phyloP scores from a whole-genome alignment of 2,888 invertebrate genomes.

The Temnothorax ravouxi region DNA sequence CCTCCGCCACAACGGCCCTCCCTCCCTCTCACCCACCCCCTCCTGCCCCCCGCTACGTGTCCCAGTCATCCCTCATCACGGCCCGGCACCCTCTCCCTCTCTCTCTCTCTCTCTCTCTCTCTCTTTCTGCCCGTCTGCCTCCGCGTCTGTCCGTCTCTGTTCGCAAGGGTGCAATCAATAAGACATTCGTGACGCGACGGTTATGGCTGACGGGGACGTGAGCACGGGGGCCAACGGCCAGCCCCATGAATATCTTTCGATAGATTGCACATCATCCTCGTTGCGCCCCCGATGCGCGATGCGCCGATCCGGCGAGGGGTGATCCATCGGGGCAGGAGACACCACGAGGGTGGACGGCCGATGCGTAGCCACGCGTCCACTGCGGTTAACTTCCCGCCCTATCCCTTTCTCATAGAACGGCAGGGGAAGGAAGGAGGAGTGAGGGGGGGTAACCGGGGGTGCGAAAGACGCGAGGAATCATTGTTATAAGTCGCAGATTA shows the following conservation, averaged over 20 bases:
- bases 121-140: conserved; percentile 68
- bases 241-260: conserved; percentile 87
- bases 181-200: conserved; percentile 86
- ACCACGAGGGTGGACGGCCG: conserved; percentile 75
- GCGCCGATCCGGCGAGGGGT: conserved; percentile 71
- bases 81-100: conserved; percentile 53
- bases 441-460: not conserved
- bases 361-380: conserved; percentile 83
- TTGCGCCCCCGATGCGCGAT: conserved; percentile 76
- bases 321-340: conserved; percentile 65
- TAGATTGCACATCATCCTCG: conserved; percentile 85
- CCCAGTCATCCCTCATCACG: conserved; percentile 59
- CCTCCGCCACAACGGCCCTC: conserved; percentile 51
- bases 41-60: conserved; percentile 44
- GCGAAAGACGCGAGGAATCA: conserved; percentile 24
- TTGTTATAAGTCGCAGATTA: conserved; percentile 37
- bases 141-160: conserved; percentile 73
- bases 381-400: conserved; percentile 81
- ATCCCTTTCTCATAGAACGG: conserved; percentile 7
- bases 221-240: conserved; percentile 81
- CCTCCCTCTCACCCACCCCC: conserved; percentile 37
- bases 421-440: not conserved
- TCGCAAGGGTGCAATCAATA: conserved; percentile 83
- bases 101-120: conserved; percentile 58
- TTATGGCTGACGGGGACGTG: conserved; percentile 83